Conservation (phyloP, 2,888 invertebrate genomes). For the Acheta domesticus region DNA sequence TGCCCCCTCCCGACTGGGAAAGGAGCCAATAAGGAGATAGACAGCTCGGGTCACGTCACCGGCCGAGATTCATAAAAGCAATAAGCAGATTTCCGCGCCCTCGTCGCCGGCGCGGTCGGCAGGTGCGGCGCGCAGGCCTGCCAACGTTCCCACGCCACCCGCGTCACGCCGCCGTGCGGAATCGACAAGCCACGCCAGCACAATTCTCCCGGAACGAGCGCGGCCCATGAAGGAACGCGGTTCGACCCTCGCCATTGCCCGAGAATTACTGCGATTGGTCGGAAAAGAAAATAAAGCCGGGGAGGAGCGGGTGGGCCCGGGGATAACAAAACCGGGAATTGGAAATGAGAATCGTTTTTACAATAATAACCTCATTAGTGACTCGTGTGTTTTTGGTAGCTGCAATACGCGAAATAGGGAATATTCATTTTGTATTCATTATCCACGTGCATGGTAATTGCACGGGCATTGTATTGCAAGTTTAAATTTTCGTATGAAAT, state of each 20-base stretch:
- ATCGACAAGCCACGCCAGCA: too few relatives aligned
- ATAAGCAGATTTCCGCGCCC: conserved; percentile 33
- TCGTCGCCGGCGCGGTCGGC: background rate
- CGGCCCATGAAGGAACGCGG: too few relatives aligned
- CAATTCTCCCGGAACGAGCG: too few relatives aligned
- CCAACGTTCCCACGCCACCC: background rate
- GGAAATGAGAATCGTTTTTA: background rate
- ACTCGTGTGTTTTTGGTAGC: background rate
- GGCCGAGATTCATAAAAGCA: conserved; percentile 35
- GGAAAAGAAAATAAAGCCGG: too few relatives aligned
- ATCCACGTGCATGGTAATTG: background rate
- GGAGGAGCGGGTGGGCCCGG: too few relatives aligned
- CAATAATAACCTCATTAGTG: background rate
- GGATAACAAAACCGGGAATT: background rate
- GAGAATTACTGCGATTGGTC: too few relatives aligned
- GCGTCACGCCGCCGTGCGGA: too few relatives aligned
- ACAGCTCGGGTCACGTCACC: conserved; percentile 34
- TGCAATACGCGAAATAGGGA: background rate
- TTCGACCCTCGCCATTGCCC: too few relatives aligned
- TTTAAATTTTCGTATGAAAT: background rate
- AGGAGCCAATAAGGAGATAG: conserved; percentile 34
- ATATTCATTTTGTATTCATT: background rate
- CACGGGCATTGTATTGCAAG: background rate
- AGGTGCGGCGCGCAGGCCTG: background rate
- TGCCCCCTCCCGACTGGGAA: conserved; percentile 25